A percentile compares a stretch with the other conserved stretches of the same genome.
Conservation (phyloP, 2,113 vertebrate species). For the Perca schrenkii region DNA sequence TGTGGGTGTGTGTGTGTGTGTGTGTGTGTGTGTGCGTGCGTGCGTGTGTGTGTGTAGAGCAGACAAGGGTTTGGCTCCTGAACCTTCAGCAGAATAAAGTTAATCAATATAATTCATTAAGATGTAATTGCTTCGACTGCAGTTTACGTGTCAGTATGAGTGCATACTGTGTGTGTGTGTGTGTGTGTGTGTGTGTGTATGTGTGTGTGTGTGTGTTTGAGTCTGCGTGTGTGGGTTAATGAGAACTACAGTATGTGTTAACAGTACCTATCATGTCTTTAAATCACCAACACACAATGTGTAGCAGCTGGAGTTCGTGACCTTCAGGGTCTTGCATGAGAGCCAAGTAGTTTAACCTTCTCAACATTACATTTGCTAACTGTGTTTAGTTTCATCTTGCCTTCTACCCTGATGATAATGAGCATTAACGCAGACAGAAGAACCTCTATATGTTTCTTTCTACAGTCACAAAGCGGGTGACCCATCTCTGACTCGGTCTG, state of each 20-base stretch:
- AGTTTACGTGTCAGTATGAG: conserved; percentile 25
- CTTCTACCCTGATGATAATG: conserved; percentile 41
- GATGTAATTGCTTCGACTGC: conserved; percentile 31
- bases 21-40: conserved; percentile 18
- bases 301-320: conserved; percentile 13
- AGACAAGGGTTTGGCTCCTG: conserved; percentile 16
- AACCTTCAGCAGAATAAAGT: conserved; percentile 48
- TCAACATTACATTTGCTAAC: conserved; percentile 51
- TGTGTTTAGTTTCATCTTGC: conserved; percentile 47
- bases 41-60: background rate
- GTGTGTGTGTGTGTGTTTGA: background rate
- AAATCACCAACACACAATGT: conserved; percentile 3
- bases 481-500: conserved; percentile 60
- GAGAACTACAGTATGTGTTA: conserved; percentile 11
- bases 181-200: background rate
- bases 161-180: background rate
- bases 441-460: conserved; percentile 42
- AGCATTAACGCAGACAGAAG: conserved; percentile 49
- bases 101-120: conserved; percentile 64
- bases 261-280: background rate
- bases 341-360: conserved; percentile 42
- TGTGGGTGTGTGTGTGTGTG: background rate
- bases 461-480: conserved; percentile 37
- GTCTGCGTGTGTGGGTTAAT: background rate
- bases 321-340: conserved; percentile 6